A percentile compares a stretch with the other conserved stretches of the same genome.
Conservation (phyloP, 2,888 invertebrate species). For the Napeogenes sylphis region DNA sequence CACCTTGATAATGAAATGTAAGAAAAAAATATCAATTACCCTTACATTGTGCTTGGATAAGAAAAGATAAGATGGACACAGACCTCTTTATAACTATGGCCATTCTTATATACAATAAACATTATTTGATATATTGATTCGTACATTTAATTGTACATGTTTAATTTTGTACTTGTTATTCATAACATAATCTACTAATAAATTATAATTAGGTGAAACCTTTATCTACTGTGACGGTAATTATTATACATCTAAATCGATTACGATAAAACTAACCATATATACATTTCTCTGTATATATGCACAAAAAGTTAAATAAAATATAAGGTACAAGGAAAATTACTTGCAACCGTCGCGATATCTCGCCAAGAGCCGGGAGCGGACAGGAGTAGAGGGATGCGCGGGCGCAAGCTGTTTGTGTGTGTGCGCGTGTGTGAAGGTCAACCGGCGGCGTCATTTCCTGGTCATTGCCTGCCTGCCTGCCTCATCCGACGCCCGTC, state of each 20-base stretch:
- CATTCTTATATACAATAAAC: background rate
- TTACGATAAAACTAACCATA: too few species aligned
- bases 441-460: constrained; percentile 76
- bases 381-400: constrained; percentile 43
- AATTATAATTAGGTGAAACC: too few species aligned
- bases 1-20: constrained; percentile 52
- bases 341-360: constrained; percentile 30
- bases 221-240: too few species aligned
- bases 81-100: constrained; percentile 1
- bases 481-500: constrained; percentile 54
- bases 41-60: constrained; percentile 36
- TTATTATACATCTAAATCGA: too few species aligned
- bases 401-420: constrained; percentile 32
- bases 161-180: background rate
- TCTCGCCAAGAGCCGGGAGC: constrained; percentile 32
- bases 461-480: constrained; percentile 64
- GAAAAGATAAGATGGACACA: constrained; percentile 1
- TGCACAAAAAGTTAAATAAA: background rate
- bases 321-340: constrained; percentile 34
- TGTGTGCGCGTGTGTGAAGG: constrained; percentile 56
- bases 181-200: too few species aligned
- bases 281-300: too few species aligned
- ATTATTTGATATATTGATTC: background rate
- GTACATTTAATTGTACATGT: background rate
- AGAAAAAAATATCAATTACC: constrained; percentile 42